phyloP scores from a whole-genome alignment of 1,140 invertebrate genomes.

The Monochamus saltuarius region DNA sequence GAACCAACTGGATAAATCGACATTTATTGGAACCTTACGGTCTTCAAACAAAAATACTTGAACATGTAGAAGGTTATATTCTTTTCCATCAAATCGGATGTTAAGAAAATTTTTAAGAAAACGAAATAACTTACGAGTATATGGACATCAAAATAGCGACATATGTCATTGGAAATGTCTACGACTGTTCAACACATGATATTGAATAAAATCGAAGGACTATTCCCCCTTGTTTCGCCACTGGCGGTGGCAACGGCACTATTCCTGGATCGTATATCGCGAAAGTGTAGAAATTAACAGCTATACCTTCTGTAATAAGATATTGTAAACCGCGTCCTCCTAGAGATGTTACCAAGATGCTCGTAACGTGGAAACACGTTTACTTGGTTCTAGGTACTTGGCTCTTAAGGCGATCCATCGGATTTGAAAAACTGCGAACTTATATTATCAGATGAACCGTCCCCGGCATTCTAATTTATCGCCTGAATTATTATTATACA shows the following conservation, averaged over 20 bases:
- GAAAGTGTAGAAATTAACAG: conserved; percentile 33
- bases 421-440: conserved; percentile 20
- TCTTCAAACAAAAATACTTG: too few relatives aligned
- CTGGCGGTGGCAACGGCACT: background rate
- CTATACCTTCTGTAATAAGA: conserved; percentile 33
- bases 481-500: conserved; percentile 24
- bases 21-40: too few relatives aligned
- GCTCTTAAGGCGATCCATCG: conserved; percentile 26
- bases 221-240: too few relatives aligned
- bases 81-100: too few relatives aligned
- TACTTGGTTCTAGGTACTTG: conserved; percentile 20
- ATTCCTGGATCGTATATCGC: conserved; percentile 21
- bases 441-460: conserved; percentile 20
- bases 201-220: too few relatives aligned
- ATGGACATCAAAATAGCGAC: too few relatives aligned
- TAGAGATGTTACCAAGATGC: conserved; percentile 24
- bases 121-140: too few relatives aligned
- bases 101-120: too few relatives aligned
- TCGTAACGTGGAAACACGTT: conserved; percentile 26
- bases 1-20: too few relatives aligned
- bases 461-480: conserved; percentile 19
- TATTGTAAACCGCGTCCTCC: conserved; percentile 25
- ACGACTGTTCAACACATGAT: too few relatives aligned
- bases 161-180: too few relatives aligned
- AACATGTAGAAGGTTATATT: too few relatives aligned